Evolutionary conservation across 2,113 vertebrate species (phyloP).

Genomic region (Psophia crepitans): DNA sequence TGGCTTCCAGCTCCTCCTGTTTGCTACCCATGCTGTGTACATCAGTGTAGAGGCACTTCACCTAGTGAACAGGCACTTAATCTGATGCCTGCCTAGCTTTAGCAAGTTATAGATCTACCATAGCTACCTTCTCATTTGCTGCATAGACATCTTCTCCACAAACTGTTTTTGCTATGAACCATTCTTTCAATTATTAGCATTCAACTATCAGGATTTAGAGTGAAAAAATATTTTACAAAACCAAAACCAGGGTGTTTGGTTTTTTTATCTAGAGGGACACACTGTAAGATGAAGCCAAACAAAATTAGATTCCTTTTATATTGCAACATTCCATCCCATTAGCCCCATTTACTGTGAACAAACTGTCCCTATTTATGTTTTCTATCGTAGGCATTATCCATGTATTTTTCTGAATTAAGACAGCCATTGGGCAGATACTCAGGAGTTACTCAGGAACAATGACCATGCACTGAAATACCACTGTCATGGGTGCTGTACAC

Average conservation of each 20-base stretch:
- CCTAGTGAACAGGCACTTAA: too few relatives aligned
- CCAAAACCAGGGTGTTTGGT: accelerated
- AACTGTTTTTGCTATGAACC: not conserved
- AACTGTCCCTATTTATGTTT: not conserved
- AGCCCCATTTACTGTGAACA: not conserved
- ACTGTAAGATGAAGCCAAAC: not conserved
- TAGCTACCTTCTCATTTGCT: not conserved
- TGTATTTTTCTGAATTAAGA: not conserved
- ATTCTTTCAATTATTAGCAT: not conserved
- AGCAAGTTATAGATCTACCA: not conserved
- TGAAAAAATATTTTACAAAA: not conserved
- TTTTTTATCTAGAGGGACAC: not conserved
- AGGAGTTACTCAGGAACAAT: not conserved
- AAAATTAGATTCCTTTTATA: not conserved
- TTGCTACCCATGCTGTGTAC: too few relatives aligned
- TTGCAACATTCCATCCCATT: not conserved
- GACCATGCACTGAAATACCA: not conserved
- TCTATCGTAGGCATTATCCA: not conserved
- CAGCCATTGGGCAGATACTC: not conserved
- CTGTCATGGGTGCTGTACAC: not conserved
- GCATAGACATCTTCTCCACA: not conserved
- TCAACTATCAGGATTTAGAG: not conserved
- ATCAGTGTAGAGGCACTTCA: too few relatives aligned
- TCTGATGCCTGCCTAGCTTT: not conserved
- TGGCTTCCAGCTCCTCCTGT: not conserved